A percentile compares a stretch with the other conserved stretches of the same genome.
phyloP scores from a whole-genome alignment of 2,888 invertebrate species.

The Arctia plantaginis region DNA sequence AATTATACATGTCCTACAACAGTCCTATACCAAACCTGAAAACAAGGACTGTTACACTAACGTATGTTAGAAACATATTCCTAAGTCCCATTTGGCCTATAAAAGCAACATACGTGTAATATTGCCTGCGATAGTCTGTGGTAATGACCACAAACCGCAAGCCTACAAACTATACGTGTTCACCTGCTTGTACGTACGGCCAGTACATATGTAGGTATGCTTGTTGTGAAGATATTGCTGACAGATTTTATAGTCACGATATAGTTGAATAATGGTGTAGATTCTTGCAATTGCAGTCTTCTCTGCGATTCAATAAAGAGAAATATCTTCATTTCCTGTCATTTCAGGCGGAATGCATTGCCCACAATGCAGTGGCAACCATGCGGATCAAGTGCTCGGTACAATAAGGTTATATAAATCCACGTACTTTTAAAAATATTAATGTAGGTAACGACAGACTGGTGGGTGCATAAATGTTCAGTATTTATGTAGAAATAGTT shows the following conservation, averaged over 20 bases:
- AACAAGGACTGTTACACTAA: conserved; percentile 9
- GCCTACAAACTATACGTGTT: conserved; percentile 58
- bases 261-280: background rate
- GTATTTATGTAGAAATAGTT: too few relatives aligned
- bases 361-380: background rate
- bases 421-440: background rate
- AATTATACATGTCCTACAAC: background rate
- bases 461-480: too few relatives aligned
- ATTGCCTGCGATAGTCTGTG: conserved; percentile 74
- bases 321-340: background rate
- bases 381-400: background rate
- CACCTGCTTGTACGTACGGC: conserved; percentile 24
- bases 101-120: conserved; percentile 66
- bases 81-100: conserved; percentile 62
- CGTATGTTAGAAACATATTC: conserved; percentile 42
- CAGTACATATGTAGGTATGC: conserved; percentile 25
- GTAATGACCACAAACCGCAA: conserved; percentile 74
- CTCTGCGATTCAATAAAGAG: background rate
- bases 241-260: conserved; percentile 16
- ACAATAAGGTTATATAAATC: background rate
- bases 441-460: background rate
- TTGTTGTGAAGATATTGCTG: conserved; percentile 26
- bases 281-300: background rate
- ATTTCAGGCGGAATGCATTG: background rate
- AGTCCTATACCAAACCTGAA: background rate